A percentile compares a stretch with the other conserved stretches of the same genome.
These are phyloP conservation scores for Lepidocolaptes lacrymiger DNA, from an alignment of 2,797 vertebrate genomes.

Conservation along the genomic window DNA sequence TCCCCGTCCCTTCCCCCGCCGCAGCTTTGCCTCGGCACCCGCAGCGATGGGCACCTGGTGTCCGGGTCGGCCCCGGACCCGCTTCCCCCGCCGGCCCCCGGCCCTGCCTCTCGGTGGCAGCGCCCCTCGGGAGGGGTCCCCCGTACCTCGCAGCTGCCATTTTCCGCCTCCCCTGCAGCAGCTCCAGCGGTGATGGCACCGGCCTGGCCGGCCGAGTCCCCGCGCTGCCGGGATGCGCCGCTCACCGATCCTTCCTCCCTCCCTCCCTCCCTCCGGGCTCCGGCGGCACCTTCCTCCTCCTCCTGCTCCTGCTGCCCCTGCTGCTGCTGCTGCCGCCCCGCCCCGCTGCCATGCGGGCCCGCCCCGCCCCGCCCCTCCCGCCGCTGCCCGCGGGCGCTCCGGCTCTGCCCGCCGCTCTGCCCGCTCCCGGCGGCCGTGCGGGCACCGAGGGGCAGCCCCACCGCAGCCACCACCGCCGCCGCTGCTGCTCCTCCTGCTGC, in stretches of 20 bases:
- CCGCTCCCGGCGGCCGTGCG: neutral
- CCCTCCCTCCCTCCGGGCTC: neutral
- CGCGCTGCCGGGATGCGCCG: neutral
- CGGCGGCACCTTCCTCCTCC: neutral
- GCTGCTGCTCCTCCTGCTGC: neutral
- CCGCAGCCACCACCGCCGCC: neutral
- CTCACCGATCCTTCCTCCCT: neutral
- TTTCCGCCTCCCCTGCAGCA: neutral
- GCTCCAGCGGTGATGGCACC: slow-evolving; percentile 2
- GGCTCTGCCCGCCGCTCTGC: neutral
- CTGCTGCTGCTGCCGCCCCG: neutral
- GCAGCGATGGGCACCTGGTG: neutral
- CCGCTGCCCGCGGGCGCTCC: neutral
- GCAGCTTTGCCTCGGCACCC: neutral
- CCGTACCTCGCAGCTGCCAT: slow-evolving; percentile 25
- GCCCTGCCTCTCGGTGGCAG: neutral
- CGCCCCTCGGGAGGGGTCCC: neutral
- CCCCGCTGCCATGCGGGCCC: neutral
- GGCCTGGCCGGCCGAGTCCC: neutral
- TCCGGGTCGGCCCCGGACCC: neutral
- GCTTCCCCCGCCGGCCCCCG: neutral
- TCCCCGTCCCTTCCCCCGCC: neutral
- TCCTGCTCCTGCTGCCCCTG: too few relatives aligned
- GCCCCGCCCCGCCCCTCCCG: neutral
- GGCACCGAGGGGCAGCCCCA: neutral